phyloP scores from a whole-genome alignment of 2,888 invertebrate species.

The Linyphia triangularis region DNA sequence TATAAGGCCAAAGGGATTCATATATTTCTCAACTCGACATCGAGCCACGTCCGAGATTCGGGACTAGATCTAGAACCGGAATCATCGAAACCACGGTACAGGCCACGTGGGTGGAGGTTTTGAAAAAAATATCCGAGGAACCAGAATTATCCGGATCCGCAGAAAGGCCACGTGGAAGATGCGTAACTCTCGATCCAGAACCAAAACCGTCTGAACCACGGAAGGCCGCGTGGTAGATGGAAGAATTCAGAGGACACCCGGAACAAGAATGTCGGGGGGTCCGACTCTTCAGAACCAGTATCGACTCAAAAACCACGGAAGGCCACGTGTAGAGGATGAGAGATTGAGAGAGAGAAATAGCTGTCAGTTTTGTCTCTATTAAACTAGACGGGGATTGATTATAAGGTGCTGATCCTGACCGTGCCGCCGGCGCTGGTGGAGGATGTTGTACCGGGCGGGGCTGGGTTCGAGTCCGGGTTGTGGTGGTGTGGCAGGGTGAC shows the following conservation, averaged over 20 bases:
- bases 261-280: no score
- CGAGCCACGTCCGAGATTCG: neutral
- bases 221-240: conserved; percentile 69
- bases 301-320: neutral
- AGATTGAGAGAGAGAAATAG: neutral
- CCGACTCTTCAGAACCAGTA: no score
- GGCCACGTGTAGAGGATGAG: neutral
- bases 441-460: conserved; percentile 34
- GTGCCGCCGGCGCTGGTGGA: conserved; percentile 54
- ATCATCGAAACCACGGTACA: neutral
- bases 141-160: no score
- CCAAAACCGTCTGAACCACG: conserved; percentile 54
- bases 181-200: neutral
- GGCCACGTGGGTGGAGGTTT: neutral
- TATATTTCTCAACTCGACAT: conserved; percentile 30
- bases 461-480: conserved; percentile 59
- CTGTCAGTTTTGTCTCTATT: neutral
- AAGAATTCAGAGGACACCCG: neutral
- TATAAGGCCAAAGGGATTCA: conserved; percentile 69
- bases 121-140: neutral
- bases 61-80: conserved; percentile 45
- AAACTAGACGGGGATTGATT: conserved; percentile 4
- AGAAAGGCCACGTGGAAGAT: neutral
- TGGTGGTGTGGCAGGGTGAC: conserved; percentile 66
- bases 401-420: conserved; percentile 67